A percentile compares a stretch with the other conserved stretches of the same genome.
Conservation (phyloP, 2,113 vertebrate genomes). For the Rallus limicola region DNA sequence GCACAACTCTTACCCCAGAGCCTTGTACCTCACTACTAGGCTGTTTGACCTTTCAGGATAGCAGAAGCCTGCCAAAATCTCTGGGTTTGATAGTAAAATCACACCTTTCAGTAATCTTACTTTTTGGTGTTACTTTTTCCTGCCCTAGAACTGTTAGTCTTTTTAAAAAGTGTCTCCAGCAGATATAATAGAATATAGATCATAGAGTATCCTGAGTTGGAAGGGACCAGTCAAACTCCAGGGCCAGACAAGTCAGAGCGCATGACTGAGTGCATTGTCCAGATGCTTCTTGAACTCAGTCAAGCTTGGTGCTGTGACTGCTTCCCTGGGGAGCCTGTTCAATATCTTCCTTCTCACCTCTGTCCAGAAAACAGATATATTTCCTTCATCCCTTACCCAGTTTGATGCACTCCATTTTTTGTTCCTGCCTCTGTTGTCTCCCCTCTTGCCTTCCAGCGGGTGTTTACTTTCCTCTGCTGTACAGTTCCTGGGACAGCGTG, state of each 20-base stretch:
- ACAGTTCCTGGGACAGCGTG: accelerated
- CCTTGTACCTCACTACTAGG: not conserved
- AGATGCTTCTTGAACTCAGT: no score
- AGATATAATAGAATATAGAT: no score
- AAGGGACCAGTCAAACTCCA: no score
- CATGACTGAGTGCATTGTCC: no score
- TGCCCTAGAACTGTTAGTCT: not conserved
- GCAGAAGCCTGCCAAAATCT: not conserved
- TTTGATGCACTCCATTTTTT: not conserved
- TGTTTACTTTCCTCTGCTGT: not conserved
- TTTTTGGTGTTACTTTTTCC: not conserved
- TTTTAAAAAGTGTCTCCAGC: not conserved
- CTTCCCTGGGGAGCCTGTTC: no score
- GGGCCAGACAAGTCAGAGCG: no score
- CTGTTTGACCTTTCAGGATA: not conserved
- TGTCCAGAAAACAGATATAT: not conserved
- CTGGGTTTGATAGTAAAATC: not conserved
- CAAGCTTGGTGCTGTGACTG: no score
- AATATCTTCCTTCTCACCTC: not conserved
- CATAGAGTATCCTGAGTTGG: no score
- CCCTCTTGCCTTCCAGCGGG: not conserved
- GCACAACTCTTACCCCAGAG: accelerated
- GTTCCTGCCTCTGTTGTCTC: not conserved
- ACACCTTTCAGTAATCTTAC: not conserved
- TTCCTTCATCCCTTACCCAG: not conserved